A percentile compares a stretch with the other conserved stretches of the same genome.
Evolutionary conservation across 2,113 vertebrate genomes (phyloP).

Genomic region (Brachyhypopomus gauderio): DNA sequence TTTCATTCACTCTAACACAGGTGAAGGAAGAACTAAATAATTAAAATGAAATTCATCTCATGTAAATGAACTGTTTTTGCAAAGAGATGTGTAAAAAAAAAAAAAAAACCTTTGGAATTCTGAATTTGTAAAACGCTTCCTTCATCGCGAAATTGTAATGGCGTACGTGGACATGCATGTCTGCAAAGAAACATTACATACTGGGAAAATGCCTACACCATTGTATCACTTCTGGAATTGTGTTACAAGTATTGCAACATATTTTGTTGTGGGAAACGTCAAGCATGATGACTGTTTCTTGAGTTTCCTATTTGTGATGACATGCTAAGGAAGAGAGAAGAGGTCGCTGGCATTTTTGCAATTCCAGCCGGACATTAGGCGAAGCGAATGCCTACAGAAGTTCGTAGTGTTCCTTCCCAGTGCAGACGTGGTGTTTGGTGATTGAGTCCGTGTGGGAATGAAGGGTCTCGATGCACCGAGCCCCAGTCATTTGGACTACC

Average conservation of each 20-base stretch:
- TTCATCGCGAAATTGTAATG: conserved; percentile 6
- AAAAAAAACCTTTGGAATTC: background rate
- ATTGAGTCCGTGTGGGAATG: conserved; percentile 50
- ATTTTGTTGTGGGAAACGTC: conserved; percentile 35
- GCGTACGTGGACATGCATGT: background rate
- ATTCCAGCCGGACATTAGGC: conserved; percentile 44
- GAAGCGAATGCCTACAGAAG: conserved; percentile 31
- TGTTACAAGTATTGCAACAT: conserved; percentile 6
- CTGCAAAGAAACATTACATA: conserved; percentile 36
- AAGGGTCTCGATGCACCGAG: conserved; percentile 28
- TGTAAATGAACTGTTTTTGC: conserved; percentile 9
- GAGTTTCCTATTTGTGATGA: conserved; percentile 19
- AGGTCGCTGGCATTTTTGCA: conserved; percentile 21
- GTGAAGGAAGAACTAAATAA: conserved; percentile 15
- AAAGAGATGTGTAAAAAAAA: background rate
- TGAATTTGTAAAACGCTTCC: conserved; percentile 25
- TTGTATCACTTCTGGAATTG: conserved; percentile 20
- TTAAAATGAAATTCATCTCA: conserved; percentile 11
- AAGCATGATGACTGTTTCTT: conserved; percentile 4
- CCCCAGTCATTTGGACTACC: conserved; percentile 9
- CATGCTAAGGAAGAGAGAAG: conserved; percentile 22
- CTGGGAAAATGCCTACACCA: conserved; percentile 5
- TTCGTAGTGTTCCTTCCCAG: conserved; percentile 32
- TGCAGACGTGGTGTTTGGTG: conserved; percentile 43
- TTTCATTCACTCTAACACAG: background rate